phyloP scores from a whole-genome alignment of 64 coral and sea anemone species.

The Dendrophyllia cribrosa region DNA sequence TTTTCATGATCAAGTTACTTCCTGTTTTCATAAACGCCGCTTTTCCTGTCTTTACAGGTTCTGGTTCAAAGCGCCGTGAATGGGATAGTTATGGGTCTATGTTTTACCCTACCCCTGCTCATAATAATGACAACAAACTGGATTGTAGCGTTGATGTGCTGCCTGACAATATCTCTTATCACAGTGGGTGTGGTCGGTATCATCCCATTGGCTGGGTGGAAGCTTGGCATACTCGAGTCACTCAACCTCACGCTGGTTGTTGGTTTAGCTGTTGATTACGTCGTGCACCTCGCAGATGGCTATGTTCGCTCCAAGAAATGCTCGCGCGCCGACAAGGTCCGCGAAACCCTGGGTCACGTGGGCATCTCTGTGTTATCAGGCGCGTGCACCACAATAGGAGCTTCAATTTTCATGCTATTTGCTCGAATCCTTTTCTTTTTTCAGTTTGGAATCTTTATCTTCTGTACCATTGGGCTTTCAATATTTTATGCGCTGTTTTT shows the following conservation, averaged over 20 bases:
- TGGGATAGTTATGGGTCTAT: slow-evolving; percentile 62
- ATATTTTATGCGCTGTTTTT: slow-evolving; percentile 59
- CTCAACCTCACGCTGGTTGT: slow-evolving; percentile 75
- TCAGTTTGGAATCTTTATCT: slow-evolving; percentile 73
- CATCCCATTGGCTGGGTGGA: slow-evolving; percentile 69
- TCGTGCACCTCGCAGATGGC: slow-evolving; percentile 72
- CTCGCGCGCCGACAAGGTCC: slow-evolving; percentile 35
- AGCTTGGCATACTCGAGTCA: slow-evolving; percentile 73
- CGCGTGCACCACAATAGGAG: slow-evolving; percentile 67
- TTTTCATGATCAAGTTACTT: no score
- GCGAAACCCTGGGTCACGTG: slow-evolving; percentile 59
- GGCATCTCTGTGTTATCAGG: slow-evolving; percentile 77
- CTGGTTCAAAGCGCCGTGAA: slow-evolving; percentile 58
- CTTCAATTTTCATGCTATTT: slow-evolving; percentile 66
- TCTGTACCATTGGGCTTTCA: slow-evolving; percentile 68
- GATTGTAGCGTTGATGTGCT: slow-evolving; percentile 52
- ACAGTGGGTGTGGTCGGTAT: slow-evolving; percentile 59
- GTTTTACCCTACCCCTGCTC: slow-evolving; percentile 39
- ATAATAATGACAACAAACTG: slow-evolving; percentile 58
- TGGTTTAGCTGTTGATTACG: slow-evolving; percentile 79
- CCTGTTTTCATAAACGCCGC: neutral
- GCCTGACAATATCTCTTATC: slow-evolving; percentile 50
- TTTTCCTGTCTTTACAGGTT: slow-evolving; percentile 21
- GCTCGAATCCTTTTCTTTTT: slow-evolving; percentile 71
- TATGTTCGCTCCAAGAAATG: slow-evolving; percentile 6